A percentile compares a stretch with the other conserved stretches of the same genome.
phyloP scores from a whole-genome alignment of 1,140 invertebrate genomes.

The Papilio xuthus region DNA sequence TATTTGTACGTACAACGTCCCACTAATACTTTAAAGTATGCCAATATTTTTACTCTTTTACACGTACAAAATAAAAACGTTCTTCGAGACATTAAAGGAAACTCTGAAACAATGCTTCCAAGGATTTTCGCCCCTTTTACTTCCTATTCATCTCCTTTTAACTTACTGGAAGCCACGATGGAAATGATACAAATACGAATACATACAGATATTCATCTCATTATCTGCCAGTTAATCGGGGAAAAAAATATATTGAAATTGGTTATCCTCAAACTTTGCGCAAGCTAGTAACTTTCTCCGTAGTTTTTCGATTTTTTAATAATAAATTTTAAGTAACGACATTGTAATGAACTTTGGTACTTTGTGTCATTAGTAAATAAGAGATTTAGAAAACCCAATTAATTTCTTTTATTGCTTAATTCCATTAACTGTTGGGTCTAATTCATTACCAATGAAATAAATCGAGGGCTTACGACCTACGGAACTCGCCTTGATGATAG shows the following conservation, averaged over 20 bases:
- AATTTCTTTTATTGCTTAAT: conserved; percentile 27
- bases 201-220: not conserved
- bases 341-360: not conserved
- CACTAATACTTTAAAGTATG: conserved; percentile 13
- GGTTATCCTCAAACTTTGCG: not conserved
- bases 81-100: not conserved
- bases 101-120: not conserved
- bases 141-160: too few species aligned
- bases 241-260: not conserved
- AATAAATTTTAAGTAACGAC: not conserved
- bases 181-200: not conserved
- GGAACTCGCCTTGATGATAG: not conserved
- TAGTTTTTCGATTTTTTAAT: not conserved
- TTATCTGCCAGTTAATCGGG: not conserved
- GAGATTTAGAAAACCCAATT: conserved; percentile 8
- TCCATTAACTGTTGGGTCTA: conserved; percentile 23
- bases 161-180: too few species aligned
- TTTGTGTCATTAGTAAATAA: not conserved
- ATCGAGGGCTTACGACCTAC: conserved; percentile 5
- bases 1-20: not conserved
- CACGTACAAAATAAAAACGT: not conserved
- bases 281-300: not conserved
- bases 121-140: not conserved
- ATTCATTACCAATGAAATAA: conserved; percentile 23
- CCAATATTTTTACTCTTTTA: not conserved